Evolutionary conservation across 2,797 vertebrate genomes (phyloP), one percentile per base, ranked within the genome.

Genomic region (Todus mexicanus): DNA sequence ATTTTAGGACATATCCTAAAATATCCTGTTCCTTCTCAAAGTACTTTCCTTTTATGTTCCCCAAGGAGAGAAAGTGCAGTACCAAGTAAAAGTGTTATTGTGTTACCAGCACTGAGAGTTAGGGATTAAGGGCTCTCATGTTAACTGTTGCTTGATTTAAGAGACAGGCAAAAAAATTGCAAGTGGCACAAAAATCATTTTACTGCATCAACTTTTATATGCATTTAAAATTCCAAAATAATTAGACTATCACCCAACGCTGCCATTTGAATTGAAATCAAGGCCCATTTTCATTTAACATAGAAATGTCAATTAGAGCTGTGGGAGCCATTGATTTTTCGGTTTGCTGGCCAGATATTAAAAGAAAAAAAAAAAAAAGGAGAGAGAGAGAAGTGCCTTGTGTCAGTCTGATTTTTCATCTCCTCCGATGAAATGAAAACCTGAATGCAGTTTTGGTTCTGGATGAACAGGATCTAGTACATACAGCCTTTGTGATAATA

Each of bases 281-380:
- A 91, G 70, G 63, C 90, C 53, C 75, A 89, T 95, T 95, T 95
- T 95, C 79, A 95, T 95, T 96, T 95, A 90, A 93, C 69, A 50
- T 9, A 83, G 60, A 95, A 95, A 91, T 94, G 89, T 88, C 92
- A 96, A 94, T 94, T 96, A 95, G 87, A 90, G 90, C 94, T 90
- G 40, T 0, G 60, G 90, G 96, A 96, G 59, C 60, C 94, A 93
- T 84, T 92, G 90, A 94, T 91, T 94, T 95, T 40, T 95, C 84
- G 40, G 87, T 88, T 95, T 95, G 85, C 77, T 88, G 64, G 85
- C 37, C 91, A 94, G 77, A 92, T 66, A 89, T 57, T 47, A 85
- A 86, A 74, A 77, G 66, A 79, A 43, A 13, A 31, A 73, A 75
- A 68, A 74, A 42, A 8, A 35, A 29, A 31, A 4, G 15, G 9